Evolutionary conservation across 2,113 vertebrate genomes (phyloP).

Genomic region (Ramphastos sulfuratus): DNA sequence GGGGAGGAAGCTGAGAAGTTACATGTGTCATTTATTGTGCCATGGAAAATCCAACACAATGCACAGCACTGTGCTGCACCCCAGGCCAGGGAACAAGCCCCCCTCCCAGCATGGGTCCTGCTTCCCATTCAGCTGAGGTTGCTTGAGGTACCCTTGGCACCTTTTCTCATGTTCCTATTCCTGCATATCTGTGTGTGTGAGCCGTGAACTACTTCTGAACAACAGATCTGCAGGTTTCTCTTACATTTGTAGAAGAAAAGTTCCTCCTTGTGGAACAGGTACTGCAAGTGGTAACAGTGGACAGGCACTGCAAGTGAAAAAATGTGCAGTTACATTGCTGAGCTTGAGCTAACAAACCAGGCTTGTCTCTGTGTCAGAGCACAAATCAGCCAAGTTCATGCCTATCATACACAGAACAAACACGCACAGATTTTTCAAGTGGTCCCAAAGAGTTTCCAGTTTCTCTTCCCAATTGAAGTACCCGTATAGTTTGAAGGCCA

Average conservation of each 20-base stretch:
- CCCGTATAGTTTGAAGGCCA: background rate
- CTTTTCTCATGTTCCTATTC: background rate
- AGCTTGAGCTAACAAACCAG: background rate
- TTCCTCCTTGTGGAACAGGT: background rate
- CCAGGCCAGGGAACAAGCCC: accelerated
- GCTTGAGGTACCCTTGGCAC: background rate
- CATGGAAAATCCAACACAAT: background rate
- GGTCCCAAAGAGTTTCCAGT: background rate
- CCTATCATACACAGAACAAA: background rate
- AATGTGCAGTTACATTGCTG: background rate
- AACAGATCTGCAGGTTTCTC: background rate
- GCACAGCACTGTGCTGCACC: too few relatives aligned
- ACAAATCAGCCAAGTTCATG: accelerated
- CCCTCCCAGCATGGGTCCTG: accelerated
- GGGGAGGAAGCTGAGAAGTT: background rate
- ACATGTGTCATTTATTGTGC: background rate
- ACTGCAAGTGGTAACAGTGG: background rate
- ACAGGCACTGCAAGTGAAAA: background rate
- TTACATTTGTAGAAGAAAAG: background rate
- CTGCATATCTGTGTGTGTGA: background rate
- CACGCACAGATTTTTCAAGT: background rate
- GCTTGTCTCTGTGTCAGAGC: background rate
- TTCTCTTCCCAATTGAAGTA: background rate
- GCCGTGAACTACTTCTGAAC: background rate
- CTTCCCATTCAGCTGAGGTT: accelerated